Evolutionary conservation across 2,888 invertebrate species (phyloP), one percentile per base, ranked within the genome.

Genomic region (Drosophila neonasuta): DNA sequence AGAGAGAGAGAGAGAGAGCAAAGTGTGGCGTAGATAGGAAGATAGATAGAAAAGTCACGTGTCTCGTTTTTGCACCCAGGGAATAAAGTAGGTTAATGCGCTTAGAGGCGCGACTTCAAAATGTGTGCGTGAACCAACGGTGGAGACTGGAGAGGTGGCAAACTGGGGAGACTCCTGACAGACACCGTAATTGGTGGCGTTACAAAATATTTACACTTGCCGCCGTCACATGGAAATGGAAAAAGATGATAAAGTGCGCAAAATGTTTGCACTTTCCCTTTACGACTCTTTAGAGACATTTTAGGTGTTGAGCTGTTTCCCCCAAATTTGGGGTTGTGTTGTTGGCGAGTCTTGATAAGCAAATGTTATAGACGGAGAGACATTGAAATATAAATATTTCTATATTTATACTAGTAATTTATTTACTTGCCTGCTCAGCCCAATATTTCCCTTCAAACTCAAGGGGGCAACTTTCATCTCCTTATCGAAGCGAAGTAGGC

Each of bases 211-310:
- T 83, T 83, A 85, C 81, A 83, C 83, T 79, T 62, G 76, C 83
- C 24, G 75, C 82, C 77, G 77, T 81, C 49, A 71, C 77, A 15
- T 55, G 81, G 68, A 86, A 87, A 83, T 80, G 86, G 83, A 68
- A 87, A 86, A 87, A 86, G 74, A 82, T 82, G 81, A 82, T 82
- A 86, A 82, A 87, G 79, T 87, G 88, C 71, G 84, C 86, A 86
- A 82, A 82, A 86, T 82, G 88, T 82, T 87, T 86, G 86, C 88
- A 87, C 86, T 82, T 87, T 87, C 84, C 84, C 84, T 87, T 82
- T 87, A 82, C 65, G 82, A 70, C 84, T 80, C 88, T 83, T 82
- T 56, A 70, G 82, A 82, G 86, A 87, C 80, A 50, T 68, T 66
- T 67, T 63, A 68, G 82, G 70, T 81, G 87, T 71, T 65, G 63